Conservation (phyloP, 1,140 invertebrate species). For the Trigoniulus corallinus region DNA sequence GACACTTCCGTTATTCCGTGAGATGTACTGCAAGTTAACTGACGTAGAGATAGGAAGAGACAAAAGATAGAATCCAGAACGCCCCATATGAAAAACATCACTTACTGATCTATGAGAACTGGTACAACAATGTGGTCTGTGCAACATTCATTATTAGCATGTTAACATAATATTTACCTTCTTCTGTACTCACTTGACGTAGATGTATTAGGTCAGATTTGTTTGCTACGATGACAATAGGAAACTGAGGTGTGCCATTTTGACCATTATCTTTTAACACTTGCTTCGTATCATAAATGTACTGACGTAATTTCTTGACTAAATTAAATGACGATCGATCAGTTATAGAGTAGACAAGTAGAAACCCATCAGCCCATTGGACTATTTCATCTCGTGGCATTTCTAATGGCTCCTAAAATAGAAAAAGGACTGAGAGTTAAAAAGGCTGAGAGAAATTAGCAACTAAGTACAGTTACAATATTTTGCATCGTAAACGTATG, state of each 20-base stretch:
- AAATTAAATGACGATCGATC: constrained; percentile 73
- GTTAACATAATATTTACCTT: constrained; percentile 42
- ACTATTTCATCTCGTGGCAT: constrained; percentile 8
- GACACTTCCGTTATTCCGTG: no score
- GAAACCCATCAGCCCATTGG: constrained; percentile 48
- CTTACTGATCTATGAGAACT: not conserved
- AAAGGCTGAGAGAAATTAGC: not conserved
- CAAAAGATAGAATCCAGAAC: no score
- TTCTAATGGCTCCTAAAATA: constrained; percentile 3
- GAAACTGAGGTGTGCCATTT: constrained; percentile 31
- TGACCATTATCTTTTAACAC: constrained; percentile 10
- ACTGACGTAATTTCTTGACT: constrained; percentile 51
- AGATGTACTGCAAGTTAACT: no score
- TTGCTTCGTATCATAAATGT: constrained; percentile 36
- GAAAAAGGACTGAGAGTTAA: no score
- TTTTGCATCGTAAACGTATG: no score
- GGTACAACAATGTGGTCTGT: not conserved
- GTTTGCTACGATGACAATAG: constrained; percentile 65
- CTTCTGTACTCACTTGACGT: constrained; percentile 68
- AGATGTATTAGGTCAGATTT: constrained; percentile 85
- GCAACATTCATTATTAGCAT: not conserved
- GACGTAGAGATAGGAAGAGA: no score
- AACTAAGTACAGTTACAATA: no score
- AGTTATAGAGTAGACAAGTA: constrained; percentile 81
- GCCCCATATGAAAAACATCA: no score